phyloP scores from a whole-genome alignment of 2,113 vertebrate genomes.

The Hippocampus zosterae region DNA sequence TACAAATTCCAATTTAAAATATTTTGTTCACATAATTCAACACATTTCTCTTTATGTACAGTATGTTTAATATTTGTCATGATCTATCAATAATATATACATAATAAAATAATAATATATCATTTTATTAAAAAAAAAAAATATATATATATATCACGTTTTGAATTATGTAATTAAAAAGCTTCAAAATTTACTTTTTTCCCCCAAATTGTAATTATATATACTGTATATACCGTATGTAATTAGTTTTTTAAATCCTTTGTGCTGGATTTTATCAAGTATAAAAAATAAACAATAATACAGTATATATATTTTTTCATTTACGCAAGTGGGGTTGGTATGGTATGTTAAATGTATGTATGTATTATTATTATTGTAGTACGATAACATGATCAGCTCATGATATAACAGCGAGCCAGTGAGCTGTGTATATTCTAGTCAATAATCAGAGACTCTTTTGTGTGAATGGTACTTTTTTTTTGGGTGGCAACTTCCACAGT shows the following conservation, averaged over 20 bases:
- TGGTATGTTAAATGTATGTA: not conserved
- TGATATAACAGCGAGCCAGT: not conserved
- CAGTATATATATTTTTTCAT: not conserved
- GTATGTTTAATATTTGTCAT: no score
- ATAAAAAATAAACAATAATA: not conserved
- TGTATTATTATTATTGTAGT: not conserved
- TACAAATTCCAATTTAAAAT: not conserved
- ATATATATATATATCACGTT: no score
- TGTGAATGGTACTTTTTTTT: not conserved
- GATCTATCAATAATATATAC: no score
- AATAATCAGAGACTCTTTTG: not conserved
- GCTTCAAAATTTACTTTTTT: not conserved
- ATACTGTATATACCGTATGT: no score
- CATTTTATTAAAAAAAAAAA: no score
- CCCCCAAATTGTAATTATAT: no score
- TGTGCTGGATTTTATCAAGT: not conserved
- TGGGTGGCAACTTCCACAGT: slow-evolving; percentile 56
- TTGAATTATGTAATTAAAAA: not conserved
- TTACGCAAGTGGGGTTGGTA: not conserved
- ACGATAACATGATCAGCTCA: not conserved
- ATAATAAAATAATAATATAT: no score
- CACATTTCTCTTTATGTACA: not conserved
- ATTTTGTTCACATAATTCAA: not conserved
- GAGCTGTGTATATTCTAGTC: not conserved
- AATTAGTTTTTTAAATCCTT: no score